phyloP scores from a whole-genome alignment of 2,797 vertebrate species.

The Picus viridis region DNA sequence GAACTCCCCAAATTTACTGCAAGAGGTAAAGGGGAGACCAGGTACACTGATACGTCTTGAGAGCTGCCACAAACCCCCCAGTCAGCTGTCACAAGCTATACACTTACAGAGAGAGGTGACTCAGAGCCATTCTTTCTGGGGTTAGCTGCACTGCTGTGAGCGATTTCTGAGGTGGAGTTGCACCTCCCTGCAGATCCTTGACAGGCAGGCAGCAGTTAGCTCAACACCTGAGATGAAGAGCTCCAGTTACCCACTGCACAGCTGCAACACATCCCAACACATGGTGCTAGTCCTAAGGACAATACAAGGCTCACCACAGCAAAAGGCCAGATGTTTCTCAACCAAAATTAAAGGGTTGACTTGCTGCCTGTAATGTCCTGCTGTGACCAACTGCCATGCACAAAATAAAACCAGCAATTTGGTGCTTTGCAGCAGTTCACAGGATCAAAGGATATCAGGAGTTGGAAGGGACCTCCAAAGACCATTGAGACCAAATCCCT shows the following conservation, averaged over 20 bases:
- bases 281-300: neutral
- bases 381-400: neutral
- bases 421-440: neutral
- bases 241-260: constrained; percentile 30
- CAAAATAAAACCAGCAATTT: neutral
- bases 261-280: constrained; percentile 2
- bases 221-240: constrained; percentile 50
- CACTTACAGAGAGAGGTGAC: constrained; percentile 23
- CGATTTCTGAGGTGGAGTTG: constrained; percentile 68
- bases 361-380: constrained; percentile 9
- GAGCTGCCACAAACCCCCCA: constrained; percentile 54
- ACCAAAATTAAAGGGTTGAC: constrained; percentile 32
- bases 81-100: constrained; percentile 74
- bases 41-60: constrained; percentile 66
- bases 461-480: too few species aligned
- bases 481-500: too few species aligned
- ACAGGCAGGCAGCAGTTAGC: constrained; percentile 13
- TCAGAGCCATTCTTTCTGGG: constrained; percentile 63
- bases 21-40: constrained; percentile 60
- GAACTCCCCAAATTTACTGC: constrained; percentile 59
- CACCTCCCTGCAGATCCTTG: constrained; percentile 41
- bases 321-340: neutral
- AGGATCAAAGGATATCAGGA: too few species aligned
- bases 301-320: neutral
- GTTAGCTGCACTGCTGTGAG: constrained; percentile 64